Conservation (phyloP, 64 coral and sea anemone genomes). For the Hydrozoanthus tunicans region DNA sequence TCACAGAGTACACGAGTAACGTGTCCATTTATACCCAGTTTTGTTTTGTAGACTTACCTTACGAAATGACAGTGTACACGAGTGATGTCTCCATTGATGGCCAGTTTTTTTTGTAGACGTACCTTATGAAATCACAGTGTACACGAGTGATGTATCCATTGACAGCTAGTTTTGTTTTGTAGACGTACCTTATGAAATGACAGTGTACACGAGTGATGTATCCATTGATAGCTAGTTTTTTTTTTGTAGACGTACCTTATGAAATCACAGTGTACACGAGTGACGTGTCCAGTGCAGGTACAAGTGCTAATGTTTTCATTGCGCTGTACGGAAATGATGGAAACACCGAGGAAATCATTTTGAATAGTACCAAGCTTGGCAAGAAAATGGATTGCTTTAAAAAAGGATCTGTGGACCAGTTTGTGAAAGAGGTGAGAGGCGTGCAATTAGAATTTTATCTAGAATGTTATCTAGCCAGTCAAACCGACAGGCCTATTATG, state of each 20-base stretch:
- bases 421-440: conserved; percentile 89
- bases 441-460: no score
- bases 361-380: conserved; percentile 81
- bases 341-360: conserved; percentile 71
- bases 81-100: conserved; percentile 52
- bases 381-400: conserved; percentile 96
- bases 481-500: no score
- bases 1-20: conserved; percentile 77
- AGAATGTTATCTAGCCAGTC: no score
- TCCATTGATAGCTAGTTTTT: conserved; percentile 8
- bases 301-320: conserved; percentile 86
- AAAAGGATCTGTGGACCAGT: conserved; percentile 90
- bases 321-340: conserved; percentile 81
- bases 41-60: conserved; percentile 77
- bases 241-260: conserved; percentile 84
- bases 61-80: conserved; percentile 89
- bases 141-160: conserved; percentile 71
- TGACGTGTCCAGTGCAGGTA: conserved; percentile 77
- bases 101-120: conserved; percentile 55
- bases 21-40: conserved; percentile 3
- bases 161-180: not conserved
- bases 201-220: conserved; percentile 75
- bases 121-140: conserved; percentile 85
- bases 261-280: conserved; percentile 91
- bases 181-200: conserved; percentile 94